Evolutionary conservation across 64 coral and sea anemone species (phyloP).

Genomic region (Stichodactyla mertensii): DNA sequence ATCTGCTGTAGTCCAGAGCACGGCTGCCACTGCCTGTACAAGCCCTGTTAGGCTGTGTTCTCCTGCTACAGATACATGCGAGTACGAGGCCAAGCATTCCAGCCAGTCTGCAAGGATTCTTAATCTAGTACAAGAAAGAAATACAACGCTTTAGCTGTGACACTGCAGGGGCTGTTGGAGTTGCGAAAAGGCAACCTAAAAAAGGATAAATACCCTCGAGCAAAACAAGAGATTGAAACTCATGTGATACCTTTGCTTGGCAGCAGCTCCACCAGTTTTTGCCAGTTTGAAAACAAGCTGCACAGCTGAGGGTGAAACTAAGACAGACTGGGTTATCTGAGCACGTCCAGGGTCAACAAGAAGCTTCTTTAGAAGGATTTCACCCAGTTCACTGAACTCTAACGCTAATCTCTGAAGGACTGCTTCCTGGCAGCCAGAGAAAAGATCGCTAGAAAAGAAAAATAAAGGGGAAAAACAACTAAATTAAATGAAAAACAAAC

Average conservation of each 20-base stretch:
- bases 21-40: conserved; percentile 68
- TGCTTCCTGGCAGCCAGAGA: conserved; percentile 65
- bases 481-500: too few relatives aligned
- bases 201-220: neutral
- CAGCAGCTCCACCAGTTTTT: conserved; percentile 9
- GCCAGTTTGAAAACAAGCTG: conserved; percentile 84
- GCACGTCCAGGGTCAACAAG: conserved; percentile 34
- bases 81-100: conserved; percentile 1
- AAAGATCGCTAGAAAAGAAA: conserved; percentile 38
- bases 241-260: conserved; percentile 8
- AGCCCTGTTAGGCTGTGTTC: conserved; percentile 39
- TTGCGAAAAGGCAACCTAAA: neutral
- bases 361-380: conserved; percentile 52
- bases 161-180: too few relatives aligned
- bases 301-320: conserved; percentile 53
- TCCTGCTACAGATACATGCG: neutral
- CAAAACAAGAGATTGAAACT: too few relatives aligned
- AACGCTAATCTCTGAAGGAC: conserved; percentile 65
- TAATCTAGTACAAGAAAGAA: conserved; percentile 15
- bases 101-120: conserved; percentile 61
- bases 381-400: conserved; percentile 56
- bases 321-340: conserved; percentile 17
- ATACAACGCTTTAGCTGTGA: neutral
- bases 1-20: conserved; percentile 52
- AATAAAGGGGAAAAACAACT: too few relatives aligned